A percentile compares a stretch with the other conserved stretches of the same genome.
phyloP scores from a whole-genome alignment of 2,888 invertebrate genomes.

The Lathronympha strigana region DNA sequence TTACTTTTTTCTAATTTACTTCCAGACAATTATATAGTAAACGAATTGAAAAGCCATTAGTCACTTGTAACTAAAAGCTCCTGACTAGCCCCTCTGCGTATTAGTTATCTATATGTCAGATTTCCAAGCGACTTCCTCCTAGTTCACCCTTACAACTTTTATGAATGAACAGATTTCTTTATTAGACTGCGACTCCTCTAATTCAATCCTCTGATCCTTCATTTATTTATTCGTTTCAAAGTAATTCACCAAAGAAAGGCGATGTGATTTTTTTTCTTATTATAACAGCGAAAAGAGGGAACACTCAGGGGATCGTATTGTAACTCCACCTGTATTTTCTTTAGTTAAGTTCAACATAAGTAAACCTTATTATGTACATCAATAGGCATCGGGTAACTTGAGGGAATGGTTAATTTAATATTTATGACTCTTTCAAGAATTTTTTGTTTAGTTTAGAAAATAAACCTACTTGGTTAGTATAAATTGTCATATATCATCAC shows the following conservation, averaged over 20 bases:
- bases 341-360: conserved; percentile 67
- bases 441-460: conserved; percentile 41
- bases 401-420: conserved; percentile 68
- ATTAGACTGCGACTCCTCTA: conserved; percentile 76
- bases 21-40: too few species aligned
- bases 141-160: conserved; percentile 71
- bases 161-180: conserved; percentile 77
- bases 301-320: conserved; percentile 71
- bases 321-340: conserved; percentile 76
- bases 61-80: neutral
- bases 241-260: conserved; percentile 69
- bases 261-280: conserved; percentile 74
- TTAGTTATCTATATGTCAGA: conserved; percentile 21
- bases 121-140: conserved; percentile 63
- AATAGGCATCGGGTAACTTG: conserved; percentile 75
- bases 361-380: conserved; percentile 77
- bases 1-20: too few species aligned
- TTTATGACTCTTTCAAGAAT: conserved; percentile 62
- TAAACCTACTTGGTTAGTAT: neutral
- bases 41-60: too few species aligned
- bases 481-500: neutral
- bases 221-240: conserved; percentile 80
- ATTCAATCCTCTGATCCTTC: conserved; percentile 67
- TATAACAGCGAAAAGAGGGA: conserved; percentile 78
- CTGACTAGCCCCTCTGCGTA: conserved; percentile 12